Percentiles rank a stretch among this genome's conserved stretches.
Conservation (phyloP, 2,113 vertebrate genomes). For the Fregetta grallaria region DNA sequence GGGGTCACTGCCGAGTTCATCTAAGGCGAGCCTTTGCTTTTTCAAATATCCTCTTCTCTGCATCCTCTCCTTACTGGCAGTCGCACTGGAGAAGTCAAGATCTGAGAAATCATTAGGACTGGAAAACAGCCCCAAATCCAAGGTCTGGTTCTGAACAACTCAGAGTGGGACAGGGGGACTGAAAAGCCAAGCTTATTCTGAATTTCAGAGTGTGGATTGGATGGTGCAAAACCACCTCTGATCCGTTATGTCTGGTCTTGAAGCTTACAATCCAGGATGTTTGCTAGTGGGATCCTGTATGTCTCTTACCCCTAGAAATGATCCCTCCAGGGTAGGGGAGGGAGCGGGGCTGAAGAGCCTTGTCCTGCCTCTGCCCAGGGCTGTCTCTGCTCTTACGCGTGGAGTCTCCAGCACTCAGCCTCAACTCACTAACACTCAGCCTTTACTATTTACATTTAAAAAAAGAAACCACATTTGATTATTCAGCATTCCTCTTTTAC, state of each 20-base stretch:
- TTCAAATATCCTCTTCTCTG: not conserved
- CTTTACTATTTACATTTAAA: not conserved
- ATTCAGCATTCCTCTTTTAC: slow-evolving; percentile 59
- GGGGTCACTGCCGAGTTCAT: not conserved
- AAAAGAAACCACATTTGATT: slow-evolving; percentile 60
- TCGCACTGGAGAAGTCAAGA: not conserved
- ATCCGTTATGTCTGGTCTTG: not conserved
- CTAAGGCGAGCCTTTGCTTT: not conserved
- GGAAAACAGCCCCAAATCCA: not conserved
- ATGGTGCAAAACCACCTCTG: not conserved
- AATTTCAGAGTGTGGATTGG: not conserved
- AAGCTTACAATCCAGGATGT: not conserved
- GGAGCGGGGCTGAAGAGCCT: not conserved
- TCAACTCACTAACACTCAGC: not conserved
- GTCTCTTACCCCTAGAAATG: not conserved
- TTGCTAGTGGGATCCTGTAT: not conserved
- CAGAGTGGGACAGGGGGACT: not conserved
- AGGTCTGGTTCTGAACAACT: not conserved
- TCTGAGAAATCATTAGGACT: not conserved
- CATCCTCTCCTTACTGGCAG: not conserved
- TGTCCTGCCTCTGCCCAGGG: not conserved
- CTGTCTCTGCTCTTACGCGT: not conserved
- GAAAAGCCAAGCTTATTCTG: not conserved
- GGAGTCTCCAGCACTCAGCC: not conserved
- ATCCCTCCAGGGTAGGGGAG: not conserved